Base-by-base conservation (phyloP, 2,888 invertebrate species). In the Ethmia dodecea region DNA sequence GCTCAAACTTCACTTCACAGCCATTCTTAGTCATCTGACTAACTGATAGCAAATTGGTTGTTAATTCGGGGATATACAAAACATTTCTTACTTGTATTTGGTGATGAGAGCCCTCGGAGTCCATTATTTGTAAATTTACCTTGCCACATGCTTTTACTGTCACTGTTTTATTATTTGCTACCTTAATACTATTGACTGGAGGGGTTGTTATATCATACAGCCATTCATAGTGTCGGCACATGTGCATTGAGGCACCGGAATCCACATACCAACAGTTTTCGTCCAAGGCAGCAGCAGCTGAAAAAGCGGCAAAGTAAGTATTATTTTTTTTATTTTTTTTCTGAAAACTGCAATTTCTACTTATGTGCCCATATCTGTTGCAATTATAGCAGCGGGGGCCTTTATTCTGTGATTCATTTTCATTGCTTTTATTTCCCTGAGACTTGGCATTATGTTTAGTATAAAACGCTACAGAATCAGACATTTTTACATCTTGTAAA, bases 211-310 rank as follows among this genome's bases (percentile, higher is more conserved):
- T 1, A 33, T 50, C 42, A 33, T 48, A 38, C 34, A 53, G 31
- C 45, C 42, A 49, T 12, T 47, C 43, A 2, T 20, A 22, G 2
- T 28, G 18, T n/a, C 24, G 40, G 1, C 45, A 31, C 47, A 52
- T 51, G 13, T 55, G 52, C 42, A 40, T 39, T 5, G 50, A 32
- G 0, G 52, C 50, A 0, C 48, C 52, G 0, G 53, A 53, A 28
- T 53, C 50, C 1, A 55, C 33, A 25, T 41, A 48, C 42, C 42
- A 47, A 1, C 24, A n/a, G 16, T 22, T 40, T 29, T 6, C 16
- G 8, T 27, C 35, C 15, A 3, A 27, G 1, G 12, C 3, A 4
- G 5, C 25, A 30, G 31, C 13, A 22, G 42, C 47, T 36, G 45
- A 31, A 39, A 49, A 45, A 33, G 37, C 20, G 13, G 47, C 45